A percentile compares a stretch with the other conserved stretches of the same genome.
Conservation (phyloP, 2,113 vertebrate genomes). For the Manacus vitellinus region DNA sequence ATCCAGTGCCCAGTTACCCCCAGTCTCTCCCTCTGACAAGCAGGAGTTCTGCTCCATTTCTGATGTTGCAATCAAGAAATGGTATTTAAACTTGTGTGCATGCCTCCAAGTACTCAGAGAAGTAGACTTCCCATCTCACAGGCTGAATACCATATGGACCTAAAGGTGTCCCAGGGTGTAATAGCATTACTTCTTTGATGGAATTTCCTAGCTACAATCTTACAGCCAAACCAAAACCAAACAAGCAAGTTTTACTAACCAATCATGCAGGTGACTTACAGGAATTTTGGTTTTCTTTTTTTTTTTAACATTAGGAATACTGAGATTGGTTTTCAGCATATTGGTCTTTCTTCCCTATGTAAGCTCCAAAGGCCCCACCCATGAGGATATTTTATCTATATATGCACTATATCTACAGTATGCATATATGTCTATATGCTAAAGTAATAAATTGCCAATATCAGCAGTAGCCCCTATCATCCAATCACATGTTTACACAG, state of each 20-base stretch:
- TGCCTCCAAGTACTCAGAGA: background rate
- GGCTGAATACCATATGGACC: background rate
- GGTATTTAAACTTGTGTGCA: background rate
- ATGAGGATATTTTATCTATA: conserved; percentile 34
- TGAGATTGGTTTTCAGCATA: conserved; percentile 30
- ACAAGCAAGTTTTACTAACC: conserved; percentile 43
- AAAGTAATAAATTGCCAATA: conserved; percentile 72
- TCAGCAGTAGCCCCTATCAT: conserved; percentile 85
- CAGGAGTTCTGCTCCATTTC: background rate
- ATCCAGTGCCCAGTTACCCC: background rate
- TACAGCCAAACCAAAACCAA: background rate
- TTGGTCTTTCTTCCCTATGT: conserved; percentile 13
- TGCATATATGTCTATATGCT: conserved; percentile 38
- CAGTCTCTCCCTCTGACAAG: background rate
- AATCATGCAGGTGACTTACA: conserved; percentile 29
- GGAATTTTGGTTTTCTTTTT: background rate
- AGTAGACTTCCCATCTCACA: background rate
- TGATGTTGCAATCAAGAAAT: background rate
- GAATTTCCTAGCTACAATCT: conserved; percentile 60
- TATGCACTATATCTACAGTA: background rate
- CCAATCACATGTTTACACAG: conserved; percentile 90
- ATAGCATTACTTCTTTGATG: background rate
- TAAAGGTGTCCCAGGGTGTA: background rate
- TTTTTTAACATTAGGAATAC: background rate
- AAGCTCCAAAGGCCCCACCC: conserved; percentile 6